Conservation (phyloP, 2,888 invertebrate species). For the Drosophila quinaria region DNA sequence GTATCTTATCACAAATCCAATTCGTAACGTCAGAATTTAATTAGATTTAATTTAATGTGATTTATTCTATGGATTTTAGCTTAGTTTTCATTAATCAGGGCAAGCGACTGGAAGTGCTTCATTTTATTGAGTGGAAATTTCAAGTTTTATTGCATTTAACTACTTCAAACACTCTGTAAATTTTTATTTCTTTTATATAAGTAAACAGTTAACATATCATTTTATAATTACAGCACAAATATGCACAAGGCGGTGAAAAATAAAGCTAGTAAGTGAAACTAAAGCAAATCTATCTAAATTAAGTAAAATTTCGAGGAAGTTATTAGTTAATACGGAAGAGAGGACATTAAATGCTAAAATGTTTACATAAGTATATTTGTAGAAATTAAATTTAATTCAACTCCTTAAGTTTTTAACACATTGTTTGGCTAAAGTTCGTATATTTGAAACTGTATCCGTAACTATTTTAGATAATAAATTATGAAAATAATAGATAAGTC, state of each 20-base stretch:
- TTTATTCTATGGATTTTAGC: constrained; percentile 45
- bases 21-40: constrained; percentile 55
- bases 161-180: not conserved
- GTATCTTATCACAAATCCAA: constrained; percentile 59
- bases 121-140: constrained; percentile 5
- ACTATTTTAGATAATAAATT: not conserved
- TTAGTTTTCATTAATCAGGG: constrained; percentile 61
- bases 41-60: constrained; percentile 64
- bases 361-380: not conserved
- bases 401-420: not conserved
- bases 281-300: not conserved
- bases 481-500: constrained; percentile 31
- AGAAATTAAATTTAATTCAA: constrained; percentile 2
- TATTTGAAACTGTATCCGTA: not conserved
- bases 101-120: constrained; percentile 54
- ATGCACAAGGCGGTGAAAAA: constrained; percentile 79
- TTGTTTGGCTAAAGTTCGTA: not conserved
- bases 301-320: not conserved
- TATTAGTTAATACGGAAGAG: not conserved
- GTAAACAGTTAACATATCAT: not conserved
- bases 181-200: not conserved
- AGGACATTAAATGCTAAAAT: not conserved
- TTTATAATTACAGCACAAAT: constrained; percentile 32
- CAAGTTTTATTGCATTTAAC: not conserved
- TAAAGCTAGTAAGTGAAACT: constrained; percentile 73